phyloP scores from a whole-genome alignment of 35 echinoderm and acorn worm genomes.

The Acanthaster planci region DNA sequence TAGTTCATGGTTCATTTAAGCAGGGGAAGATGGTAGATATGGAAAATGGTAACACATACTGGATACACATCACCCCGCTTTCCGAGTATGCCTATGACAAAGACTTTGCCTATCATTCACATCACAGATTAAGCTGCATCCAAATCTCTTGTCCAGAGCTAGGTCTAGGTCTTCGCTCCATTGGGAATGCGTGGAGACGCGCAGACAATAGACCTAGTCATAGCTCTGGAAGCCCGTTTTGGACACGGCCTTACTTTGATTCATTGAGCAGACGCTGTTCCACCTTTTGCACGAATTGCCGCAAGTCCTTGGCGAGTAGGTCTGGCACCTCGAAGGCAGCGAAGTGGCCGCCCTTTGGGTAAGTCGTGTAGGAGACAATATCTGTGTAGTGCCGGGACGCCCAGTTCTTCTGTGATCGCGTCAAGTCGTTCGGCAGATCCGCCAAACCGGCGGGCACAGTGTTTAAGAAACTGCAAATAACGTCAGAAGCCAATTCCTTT shows the following conservation, averaged over 20 bases:
- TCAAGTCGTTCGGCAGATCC: slow-evolving; percentile 20
- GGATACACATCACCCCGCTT: too few species aligned
- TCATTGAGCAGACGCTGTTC: slow-evolving; percentile 30
- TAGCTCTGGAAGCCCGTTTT: too few species aligned
- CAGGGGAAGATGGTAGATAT: too few species aligned
- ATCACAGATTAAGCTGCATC: neutral
- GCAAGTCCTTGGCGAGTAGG: slow-evolving; percentile 75
- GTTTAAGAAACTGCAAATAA: slow-evolving; percentile 6
- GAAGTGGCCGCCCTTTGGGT: slow-evolving; percentile 71
- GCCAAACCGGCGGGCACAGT: slow-evolving; percentile 32
- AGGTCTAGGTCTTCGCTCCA: too few species aligned
- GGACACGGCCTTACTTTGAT: too few species aligned
- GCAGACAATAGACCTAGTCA: too few species aligned
- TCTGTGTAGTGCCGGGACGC: slow-evolving; percentile 24
- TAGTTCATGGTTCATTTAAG: too few species aligned
- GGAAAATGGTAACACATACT: too few species aligned
- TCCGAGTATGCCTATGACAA: too few species aligned
- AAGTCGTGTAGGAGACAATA: slow-evolving; percentile 42
- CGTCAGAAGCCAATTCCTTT: neutral
- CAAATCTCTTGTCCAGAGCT: too few species aligned
- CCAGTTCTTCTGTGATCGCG: neutral
- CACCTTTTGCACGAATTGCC: slow-evolving; percentile 79
- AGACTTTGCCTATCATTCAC: too few species aligned
- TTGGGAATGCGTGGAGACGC: too few species aligned
- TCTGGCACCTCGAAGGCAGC: slow-evolving; percentile 65